Percentiles rank a stretch among this genome's conserved stretches.
These are phyloP conservation scores for Acanthopleura granulata DNA, from an alignment of 2,888 invertebrate genomes.

Conservation along the genomic window DNA sequence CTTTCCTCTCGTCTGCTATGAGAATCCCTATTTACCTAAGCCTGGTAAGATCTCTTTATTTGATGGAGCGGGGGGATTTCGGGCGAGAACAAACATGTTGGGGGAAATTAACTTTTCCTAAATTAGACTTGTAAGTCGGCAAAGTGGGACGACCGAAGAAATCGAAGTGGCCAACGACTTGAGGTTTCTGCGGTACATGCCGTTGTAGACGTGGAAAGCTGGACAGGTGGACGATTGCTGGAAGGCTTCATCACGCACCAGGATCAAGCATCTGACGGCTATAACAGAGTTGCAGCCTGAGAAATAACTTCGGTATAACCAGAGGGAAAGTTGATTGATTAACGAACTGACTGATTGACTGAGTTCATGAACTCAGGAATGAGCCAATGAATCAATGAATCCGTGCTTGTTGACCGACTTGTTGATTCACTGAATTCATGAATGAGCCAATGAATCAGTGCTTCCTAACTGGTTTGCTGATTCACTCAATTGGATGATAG, in stretches of 20 bases:
- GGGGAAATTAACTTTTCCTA: conserved; percentile 9
- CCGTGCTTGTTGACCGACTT: neutral
- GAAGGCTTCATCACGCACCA: neutral
- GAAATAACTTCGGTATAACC: no score
- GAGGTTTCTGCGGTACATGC: no score
- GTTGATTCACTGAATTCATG: neutral
- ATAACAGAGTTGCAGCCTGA: no score
- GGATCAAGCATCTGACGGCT: no score
- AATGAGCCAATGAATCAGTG: no score
- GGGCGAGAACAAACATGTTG: neutral
- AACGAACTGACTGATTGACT: neutral
- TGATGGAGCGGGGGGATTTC: conserved; percentile 1
- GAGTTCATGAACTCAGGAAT: neutral
- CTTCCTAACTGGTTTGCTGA: neutral
- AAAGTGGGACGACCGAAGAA: neutral
- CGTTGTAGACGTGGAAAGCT: neutral
- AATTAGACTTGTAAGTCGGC: conserved; percentile 4
- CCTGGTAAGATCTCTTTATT: conserved; percentile 2
- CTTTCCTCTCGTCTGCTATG: neutral
- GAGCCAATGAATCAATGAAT: no score
- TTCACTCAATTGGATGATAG: neutral
- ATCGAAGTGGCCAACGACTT: neutral
- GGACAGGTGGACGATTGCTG: neutral
- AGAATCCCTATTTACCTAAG: neutral
- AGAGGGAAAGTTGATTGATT: no score